Evolutionary conservation across 1,140 invertebrate species (phyloP).

Genomic region (Bombus confusus): DNA sequence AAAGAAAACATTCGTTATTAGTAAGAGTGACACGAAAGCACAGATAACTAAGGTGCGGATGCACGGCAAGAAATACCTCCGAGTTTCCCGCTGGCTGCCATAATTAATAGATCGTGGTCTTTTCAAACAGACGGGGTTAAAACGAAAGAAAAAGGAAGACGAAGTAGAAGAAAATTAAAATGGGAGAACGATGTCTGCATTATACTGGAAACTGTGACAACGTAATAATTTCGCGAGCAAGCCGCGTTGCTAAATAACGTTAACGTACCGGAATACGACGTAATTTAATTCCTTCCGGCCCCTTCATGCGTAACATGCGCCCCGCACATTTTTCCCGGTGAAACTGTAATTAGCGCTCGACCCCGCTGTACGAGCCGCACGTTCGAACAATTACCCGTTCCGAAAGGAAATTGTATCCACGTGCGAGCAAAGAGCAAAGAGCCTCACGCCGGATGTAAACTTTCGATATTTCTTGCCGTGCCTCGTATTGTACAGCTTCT

Average conservation of each 20-base stretch:
- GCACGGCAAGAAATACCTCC: slow-evolving; percentile 19
- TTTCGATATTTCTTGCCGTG: slow-evolving; percentile 24
- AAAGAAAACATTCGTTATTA: slow-evolving; percentile 59
- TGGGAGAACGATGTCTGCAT: background rate
- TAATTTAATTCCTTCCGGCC: slow-evolving; percentile 42
- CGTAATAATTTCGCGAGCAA: slow-evolving; percentile 22
- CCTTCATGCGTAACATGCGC: slow-evolving; percentile 27
- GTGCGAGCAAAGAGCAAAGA: slow-evolving; percentile 24
- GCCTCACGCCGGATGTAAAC: background rate
- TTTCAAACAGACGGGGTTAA: too few species aligned
- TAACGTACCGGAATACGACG: slow-evolving; percentile 15
- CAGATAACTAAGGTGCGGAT: background rate
- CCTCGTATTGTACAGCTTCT: background rate
- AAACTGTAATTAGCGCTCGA: slow-evolving; percentile 40
- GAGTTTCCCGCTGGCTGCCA: too few species aligned
- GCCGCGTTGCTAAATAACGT: slow-evolving; percentile 2
- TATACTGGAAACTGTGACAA: background rate
- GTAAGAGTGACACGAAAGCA: slow-evolving; percentile 22
- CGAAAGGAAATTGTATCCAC: slow-evolving; percentile 50
- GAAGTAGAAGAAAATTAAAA: background rate
- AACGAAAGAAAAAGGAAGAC: background rate
- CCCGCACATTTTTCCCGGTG: slow-evolving; percentile 11
- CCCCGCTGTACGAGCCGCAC: background rate
- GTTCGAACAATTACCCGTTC: slow-evolving; percentile 32
- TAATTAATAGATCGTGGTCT: too few species aligned